Conservation (phyloP, 2,113 vertebrate genomes). For the Pungitius pungitius region DNA sequence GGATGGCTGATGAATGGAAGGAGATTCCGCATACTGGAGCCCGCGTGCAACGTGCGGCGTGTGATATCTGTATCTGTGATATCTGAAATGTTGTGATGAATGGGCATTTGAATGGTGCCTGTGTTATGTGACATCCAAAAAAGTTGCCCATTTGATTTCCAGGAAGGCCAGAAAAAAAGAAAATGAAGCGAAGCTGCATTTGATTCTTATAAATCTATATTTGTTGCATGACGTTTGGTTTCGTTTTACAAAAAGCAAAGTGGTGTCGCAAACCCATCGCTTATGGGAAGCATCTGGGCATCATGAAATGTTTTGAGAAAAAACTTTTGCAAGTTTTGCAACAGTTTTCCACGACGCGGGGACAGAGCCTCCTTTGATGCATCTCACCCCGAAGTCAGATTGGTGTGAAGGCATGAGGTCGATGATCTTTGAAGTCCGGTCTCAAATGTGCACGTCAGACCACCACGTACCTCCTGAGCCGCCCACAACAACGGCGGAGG, state of each 20-base stretch:
- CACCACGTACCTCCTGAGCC: not conserved
- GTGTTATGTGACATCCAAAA: conserved; percentile 53
- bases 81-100: conserved; percentile 60
- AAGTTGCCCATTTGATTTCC: conserved; percentile 36
- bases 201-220: too few species aligned
- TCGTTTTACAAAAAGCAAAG: conserved; percentile 6
- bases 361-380: conserved; percentile 41
- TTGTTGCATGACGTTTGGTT: not conserved
- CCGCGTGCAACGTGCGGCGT: not conserved
- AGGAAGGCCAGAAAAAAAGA: conserved; percentile 30
- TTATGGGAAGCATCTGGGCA: conserved; percentile 67
- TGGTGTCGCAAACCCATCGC: conserved; percentile 29
- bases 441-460: conserved; percentile 7
- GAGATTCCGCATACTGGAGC: conserved; percentile 5
- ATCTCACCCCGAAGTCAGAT: conserved; percentile 70
- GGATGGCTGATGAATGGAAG: conserved; percentile 20
- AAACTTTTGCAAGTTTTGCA: conserved; percentile 25
- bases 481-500: conserved; percentile 14
- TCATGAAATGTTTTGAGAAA: conserved; percentile 43
- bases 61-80: conserved; percentile 43
- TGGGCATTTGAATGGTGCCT: conserved; percentile 49
- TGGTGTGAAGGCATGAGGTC: conserved; percentile 50
- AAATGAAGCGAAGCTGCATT: too few species aligned
- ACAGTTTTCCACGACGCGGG: conserved; percentile 70
- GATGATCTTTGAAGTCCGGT: conserved; percentile 46